phyloP scores from a whole-genome alignment of 1,140 invertebrate genomes.

The Lordiphosa mommai region DNA sequence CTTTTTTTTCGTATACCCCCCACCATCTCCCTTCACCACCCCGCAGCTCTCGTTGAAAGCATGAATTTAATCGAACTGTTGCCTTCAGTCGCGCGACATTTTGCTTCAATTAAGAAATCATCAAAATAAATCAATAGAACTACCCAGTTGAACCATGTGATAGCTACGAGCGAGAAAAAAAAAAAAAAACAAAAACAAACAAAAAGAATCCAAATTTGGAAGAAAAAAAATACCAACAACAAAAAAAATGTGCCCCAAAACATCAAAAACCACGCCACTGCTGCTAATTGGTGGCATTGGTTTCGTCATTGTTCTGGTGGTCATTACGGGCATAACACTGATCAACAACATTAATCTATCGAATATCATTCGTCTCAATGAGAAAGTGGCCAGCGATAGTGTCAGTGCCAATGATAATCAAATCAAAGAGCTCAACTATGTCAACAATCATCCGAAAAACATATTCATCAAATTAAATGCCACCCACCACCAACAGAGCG shows the following conservation, averaged over 20 bases:
- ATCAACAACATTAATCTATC: slow-evolving; percentile 78
- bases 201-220: background rate
- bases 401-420: slow-evolving; percentile 68
- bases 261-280: slow-evolving; percentile 63
- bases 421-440: slow-evolving; percentile 71
- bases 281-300: slow-evolving; percentile 69
- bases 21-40: too few relatives aligned
- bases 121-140: slow-evolving; percentile 34
- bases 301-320: slow-evolving; percentile 72
- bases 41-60: background rate
- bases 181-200: background rate
- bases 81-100: slow-evolving; percentile 1
- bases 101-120: slow-evolving; percentile 16
- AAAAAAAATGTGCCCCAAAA: slow-evolving; percentile 67
- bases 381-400: slow-evolving; percentile 77
- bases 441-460: slow-evolving; percentile 71
- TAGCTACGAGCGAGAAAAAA: background rate
- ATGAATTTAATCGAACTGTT: slow-evolving; percentile 12
- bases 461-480: slow-evolving; percentile 30
- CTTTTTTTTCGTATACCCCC: too few relatives aligned
- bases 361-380: slow-evolving; percentile 74
- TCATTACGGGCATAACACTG: slow-evolving; percentile 67
- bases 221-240: background rate
- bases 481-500: background rate
- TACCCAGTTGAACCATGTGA: slow-evolving; percentile 14